These are phyloP conservation scores for Phyllostomus hastatus DNA, from an alignment of 2,113 vertebrate species.

Conservation along the genomic window DNA sequence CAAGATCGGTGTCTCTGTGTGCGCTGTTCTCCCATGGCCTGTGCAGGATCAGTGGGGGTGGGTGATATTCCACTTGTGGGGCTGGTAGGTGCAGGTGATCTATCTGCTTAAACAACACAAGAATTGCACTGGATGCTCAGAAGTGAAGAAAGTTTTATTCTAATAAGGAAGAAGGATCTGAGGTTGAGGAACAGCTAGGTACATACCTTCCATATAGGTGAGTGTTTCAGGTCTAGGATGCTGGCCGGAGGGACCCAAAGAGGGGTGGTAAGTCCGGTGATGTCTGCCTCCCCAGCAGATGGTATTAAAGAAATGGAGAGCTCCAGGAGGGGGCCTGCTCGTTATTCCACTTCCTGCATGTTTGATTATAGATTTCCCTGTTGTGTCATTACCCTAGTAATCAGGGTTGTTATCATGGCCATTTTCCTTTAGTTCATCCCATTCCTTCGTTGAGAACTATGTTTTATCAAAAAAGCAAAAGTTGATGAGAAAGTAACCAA, in stretches of 20 bases:
- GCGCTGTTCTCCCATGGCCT: not conserved
- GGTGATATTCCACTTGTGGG: not conserved
- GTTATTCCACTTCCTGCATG: not conserved
- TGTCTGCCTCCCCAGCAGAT: not conserved
- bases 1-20: not conserved
- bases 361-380: not conserved
- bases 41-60: accelerated
- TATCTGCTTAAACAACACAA: not conserved
- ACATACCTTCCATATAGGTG: not conserved
- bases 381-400: not conserved
- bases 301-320: not conserved
- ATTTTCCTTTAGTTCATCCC: not conserved
- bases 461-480: not conserved
- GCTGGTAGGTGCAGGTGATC: not conserved
- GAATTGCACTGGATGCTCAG: not conserved
- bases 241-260: not conserved
- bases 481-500: not conserved
- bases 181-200: not conserved
- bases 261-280: not conserved
- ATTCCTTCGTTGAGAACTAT: not conserved
- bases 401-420: not conserved
- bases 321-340: not conserved
- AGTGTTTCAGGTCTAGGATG: not conserved
- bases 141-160: not conserved
- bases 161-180: not conserved